A percentile compares a stretch with the other conserved stretches of the same genome.
Conservation (phyloP, 2,888 invertebrate species). For the Standfussiana lucernea region DNA sequence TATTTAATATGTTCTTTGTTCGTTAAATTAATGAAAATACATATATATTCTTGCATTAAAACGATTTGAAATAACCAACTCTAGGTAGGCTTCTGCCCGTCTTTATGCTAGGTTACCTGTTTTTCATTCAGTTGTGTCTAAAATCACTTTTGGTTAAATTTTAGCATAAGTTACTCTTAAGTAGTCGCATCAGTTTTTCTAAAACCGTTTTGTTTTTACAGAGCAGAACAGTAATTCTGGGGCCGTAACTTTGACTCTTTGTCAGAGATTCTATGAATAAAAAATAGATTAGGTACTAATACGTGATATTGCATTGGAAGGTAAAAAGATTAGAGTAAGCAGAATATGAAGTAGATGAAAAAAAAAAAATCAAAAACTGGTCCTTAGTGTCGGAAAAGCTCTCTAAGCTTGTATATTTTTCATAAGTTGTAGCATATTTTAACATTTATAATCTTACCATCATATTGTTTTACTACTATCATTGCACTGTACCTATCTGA, state of each 20-base stretch:
- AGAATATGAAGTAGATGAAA: not conserved
- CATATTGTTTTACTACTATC: no score
- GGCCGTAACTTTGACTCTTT: not conserved
- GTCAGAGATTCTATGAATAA: not conserved
- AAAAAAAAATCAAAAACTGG: not conserved
- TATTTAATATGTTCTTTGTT: no score
- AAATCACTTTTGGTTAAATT: not conserved
- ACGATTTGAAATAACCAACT: not conserved
- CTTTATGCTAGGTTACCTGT: not conserved
- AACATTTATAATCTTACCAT: not conserved
- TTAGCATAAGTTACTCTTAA: no score
- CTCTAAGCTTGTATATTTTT: not conserved
- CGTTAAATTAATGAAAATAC: not conserved
- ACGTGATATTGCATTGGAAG: not conserved
- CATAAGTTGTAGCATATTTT: not conserved
- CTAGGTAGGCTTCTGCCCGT: not conserved
- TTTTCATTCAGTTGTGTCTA: not conserved
- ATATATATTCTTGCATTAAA: not conserved
- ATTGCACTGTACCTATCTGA: not conserved
- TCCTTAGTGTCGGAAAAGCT: constrained; percentile 2
- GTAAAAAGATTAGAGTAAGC: not conserved
- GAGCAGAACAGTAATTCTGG: not conserved
- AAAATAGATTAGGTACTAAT: not conserved
- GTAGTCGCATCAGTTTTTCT: not conserved
- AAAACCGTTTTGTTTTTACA: not conserved